A percentile compares a stretch with the other conserved stretches of the same genome.
Evolutionary conservation across 2,888 invertebrate genomes (phyloP).

Genomic region (Eristalinus aeneus): DNA sequence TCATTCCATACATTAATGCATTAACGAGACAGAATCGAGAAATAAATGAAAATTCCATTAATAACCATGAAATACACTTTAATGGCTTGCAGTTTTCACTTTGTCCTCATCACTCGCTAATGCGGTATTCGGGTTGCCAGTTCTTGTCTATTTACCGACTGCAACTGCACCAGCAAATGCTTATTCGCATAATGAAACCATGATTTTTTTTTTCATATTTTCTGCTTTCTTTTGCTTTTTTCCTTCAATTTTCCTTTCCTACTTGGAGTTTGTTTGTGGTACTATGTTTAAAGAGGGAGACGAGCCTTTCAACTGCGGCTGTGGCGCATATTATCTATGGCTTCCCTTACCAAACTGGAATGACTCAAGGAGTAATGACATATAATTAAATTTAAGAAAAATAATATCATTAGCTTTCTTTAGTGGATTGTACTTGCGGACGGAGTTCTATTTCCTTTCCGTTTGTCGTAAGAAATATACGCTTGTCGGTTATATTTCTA

Average conservation of each 20-base stretch:
- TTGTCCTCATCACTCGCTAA: conserved; percentile 55
- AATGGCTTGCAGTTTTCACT: conserved; percentile 63
- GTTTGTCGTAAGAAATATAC: background rate
- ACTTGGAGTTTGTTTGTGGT: conserved; percentile 22
- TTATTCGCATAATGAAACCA: conserved; percentile 8
- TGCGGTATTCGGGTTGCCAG: conserved; percentile 29
- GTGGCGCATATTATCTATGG: conserved; percentile 39
- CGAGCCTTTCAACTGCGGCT: background rate
- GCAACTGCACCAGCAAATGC: conserved; percentile 19
- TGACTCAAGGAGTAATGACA: conserved; percentile 57
- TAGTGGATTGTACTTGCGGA: background rate
- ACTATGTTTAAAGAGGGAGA: conserved; percentile 27
- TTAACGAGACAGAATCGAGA: conserved; percentile 4
- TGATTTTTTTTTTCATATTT: background rate
- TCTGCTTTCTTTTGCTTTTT: background rate
- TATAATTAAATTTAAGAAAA: conserved; percentile 65
- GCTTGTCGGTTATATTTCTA: background rate
- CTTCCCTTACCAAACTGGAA: conserved; percentile 29
- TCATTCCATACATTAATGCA: background rate
- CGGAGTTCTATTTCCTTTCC: background rate
- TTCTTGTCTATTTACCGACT: conserved; percentile 23
- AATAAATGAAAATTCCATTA: conserved; percentile 53
- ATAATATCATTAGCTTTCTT: conserved; percentile 35
- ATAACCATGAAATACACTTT: conserved; percentile 53
- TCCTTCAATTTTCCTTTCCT: conserved; percentile 1